These are phyloP conservation scores for Drosophila varians DNA, from an alignment of 1,140 invertebrate genomes.

Conservation along the genomic window DNA sequence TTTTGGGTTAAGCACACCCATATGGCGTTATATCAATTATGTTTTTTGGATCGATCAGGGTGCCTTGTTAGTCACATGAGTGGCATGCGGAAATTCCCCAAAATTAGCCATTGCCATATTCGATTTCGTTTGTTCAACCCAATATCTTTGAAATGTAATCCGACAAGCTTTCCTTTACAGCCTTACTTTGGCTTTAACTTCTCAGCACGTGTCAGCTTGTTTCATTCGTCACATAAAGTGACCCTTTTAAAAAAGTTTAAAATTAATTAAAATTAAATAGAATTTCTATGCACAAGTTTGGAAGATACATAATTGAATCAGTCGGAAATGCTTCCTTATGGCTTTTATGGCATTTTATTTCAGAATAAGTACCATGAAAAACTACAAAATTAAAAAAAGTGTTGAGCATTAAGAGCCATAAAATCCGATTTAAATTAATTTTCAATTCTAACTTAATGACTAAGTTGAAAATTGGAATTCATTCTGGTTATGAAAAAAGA, in stretches of 20 bases:
- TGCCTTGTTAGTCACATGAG: constrained; percentile 18
- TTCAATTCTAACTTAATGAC: constrained; percentile 2
- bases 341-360: constrained; percentile 6
- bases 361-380: constrained; percentile 14
- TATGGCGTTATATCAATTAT: constrained; percentile 3
- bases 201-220: constrained; percentile 3
- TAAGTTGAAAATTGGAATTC: neutral
- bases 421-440: constrained; percentile 33
- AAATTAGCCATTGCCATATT: constrained; percentile 21
- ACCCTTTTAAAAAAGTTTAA: neutral
- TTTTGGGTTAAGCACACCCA: neutral
- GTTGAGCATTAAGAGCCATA: constrained; percentile 16
- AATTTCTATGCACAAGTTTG: neutral
- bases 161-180: neutral
- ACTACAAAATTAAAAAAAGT: constrained; percentile 19
- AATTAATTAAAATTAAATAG: neutral
- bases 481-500: constrained; percentile 13
- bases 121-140: constrained; percentile 1
- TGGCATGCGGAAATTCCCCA: constrained; percentile 43
- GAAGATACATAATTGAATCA: constrained; percentile 15
- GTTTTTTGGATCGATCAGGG: constrained; percentile 8
- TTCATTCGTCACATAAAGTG: neutral
- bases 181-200: neutral
- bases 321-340: constrained; percentile 27
- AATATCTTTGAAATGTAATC: constrained; percentile 4